Evolutionary conservation across 1,140 invertebrate genomes (phyloP).

Genomic region (Cyclargus thomasi): DNA sequence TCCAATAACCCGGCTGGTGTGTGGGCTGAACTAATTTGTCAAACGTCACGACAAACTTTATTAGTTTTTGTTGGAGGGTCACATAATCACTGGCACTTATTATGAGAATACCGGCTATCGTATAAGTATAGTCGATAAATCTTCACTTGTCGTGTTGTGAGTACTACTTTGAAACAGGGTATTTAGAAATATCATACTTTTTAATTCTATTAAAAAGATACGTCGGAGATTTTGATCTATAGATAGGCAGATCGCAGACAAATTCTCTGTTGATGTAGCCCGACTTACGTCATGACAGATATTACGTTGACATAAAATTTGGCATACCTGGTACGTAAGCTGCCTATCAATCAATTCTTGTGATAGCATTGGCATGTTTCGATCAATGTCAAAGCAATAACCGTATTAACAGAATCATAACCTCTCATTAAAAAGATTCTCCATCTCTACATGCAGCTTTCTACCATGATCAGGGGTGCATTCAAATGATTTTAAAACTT

Average conservation of each 20-base stretch:
- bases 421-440: too few species aligned
- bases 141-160: neutral
- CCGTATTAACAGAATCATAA: too few species aligned
- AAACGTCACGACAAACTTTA: constrained; percentile 58
- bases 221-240: too few species aligned
- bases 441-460: too few species aligned
- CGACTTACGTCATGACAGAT: too few species aligned
- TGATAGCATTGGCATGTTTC: too few species aligned
- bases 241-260: too few species aligned
- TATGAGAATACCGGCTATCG: neutral
- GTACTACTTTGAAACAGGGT: neutral
- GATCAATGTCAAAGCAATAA: too few species aligned
- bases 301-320: too few species aligned
- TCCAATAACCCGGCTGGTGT: neutral
- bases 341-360: too few species aligned
- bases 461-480: neutral
- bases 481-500: neutral
- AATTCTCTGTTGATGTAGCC: too few species aligned
- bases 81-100: constrained; percentile 26
- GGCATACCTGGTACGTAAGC: too few species aligned
- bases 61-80: constrained; percentile 44
- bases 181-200: neutral
- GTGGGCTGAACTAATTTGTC: constrained; percentile 65
- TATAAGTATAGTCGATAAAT: neutral
- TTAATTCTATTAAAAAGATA: neutral